A percentile compares a stretch with the other conserved stretches of the same genome.
These are phyloP conservation scores for Troides aeacus DNA, from an alignment of 2,888 invertebrate species.

Conservation along the genomic window DNA sequence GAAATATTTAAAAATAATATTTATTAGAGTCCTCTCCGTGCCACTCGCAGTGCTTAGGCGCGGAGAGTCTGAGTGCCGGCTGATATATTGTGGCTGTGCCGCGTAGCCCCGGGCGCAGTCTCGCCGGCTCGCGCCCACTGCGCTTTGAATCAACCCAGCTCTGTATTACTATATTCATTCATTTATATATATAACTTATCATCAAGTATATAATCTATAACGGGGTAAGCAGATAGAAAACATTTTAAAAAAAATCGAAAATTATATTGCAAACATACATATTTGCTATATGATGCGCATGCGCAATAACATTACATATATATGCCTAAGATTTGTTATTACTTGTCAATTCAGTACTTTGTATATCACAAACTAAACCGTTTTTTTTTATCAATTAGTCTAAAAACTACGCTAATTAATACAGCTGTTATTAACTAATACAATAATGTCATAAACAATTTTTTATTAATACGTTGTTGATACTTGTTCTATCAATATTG, in stretches of 20 bases:
- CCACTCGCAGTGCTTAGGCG: constrained; percentile 39
- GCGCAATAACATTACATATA: too few relatives aligned
- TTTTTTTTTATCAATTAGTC: too few relatives aligned
- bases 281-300: too few relatives aligned
- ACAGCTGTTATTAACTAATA: too few relatives aligned
- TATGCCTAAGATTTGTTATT: too few relatives aligned
- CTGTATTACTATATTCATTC: background rate
- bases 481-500: too few relatives aligned
- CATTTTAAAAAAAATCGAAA: background rate
- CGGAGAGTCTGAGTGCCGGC: constrained; percentile 63
- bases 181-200: constrained; percentile 2
- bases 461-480: too few relatives aligned
- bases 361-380: too few relatives aligned
- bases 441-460: too few relatives aligned
- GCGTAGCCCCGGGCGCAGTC: constrained; percentile 68
- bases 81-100: constrained; percentile 75
- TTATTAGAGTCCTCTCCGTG: constrained; percentile 44
- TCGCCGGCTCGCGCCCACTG: constrained; percentile 33
- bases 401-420: too few relatives aligned
- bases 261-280: too few relatives aligned
- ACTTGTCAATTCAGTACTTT: too few relatives aligned
- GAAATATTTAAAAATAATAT: background rate
- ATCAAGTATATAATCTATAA: background rate
- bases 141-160: constrained; percentile 12
- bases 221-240: background rate